Base-by-base conservation (phyloP, 2,113 vertebrate genomes). In the Zosterops pallidus region DNA sequence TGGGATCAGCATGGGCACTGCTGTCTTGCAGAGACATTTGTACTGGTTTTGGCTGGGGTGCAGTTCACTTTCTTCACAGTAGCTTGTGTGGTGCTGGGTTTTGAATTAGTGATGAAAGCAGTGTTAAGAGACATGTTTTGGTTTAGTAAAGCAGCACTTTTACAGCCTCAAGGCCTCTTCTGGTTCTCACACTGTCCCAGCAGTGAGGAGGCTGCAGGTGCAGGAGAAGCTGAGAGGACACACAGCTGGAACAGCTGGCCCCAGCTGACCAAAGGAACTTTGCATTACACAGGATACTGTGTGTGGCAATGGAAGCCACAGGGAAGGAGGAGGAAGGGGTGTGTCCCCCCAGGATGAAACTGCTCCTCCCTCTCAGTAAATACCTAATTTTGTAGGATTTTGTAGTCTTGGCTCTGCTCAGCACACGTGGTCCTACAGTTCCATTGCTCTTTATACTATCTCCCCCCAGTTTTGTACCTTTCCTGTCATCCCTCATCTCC, bases 261-360 rank as follows among this genome's bases (percentile, higher is more conserved):
- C 41, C 1, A 2, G 0, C 23, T 55, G 42, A 22, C 39, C 62
- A 46, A 15, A n/a, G n/a, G 31, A 4, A 22, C 9, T 6, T 29
- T 50, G 18, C 23, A 6, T 25, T 23, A 6, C 9, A 46, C 5
- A 6, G 2, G 49, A 4, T 8, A 20, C 13, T 0, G 0, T 31
- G 31, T 23, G 31, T 1, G 3, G 11, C 33, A 59, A 12, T 24
- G 31, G 35, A 70, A 79, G 11, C 39, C 3, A 0, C 2, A 22
- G 52, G 37, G 50, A 47, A 44, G 42, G 3, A 62, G 39, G 11
- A 72, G 29, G 17, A 77, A n/a, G 4, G 19, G 11, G 0, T 23
- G 1, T 8, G 0, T 53, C 62, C 10, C 16, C 18, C 17, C 13
- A 39, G 1, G 14, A n/a, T 25, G 7, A 60, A 89, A 55, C 20